Evolutionary conservation across 2,888 invertebrate species (phyloP), one percentile per base, ranked within the genome.

Genomic region (Melanchra persicariae): DNA sequence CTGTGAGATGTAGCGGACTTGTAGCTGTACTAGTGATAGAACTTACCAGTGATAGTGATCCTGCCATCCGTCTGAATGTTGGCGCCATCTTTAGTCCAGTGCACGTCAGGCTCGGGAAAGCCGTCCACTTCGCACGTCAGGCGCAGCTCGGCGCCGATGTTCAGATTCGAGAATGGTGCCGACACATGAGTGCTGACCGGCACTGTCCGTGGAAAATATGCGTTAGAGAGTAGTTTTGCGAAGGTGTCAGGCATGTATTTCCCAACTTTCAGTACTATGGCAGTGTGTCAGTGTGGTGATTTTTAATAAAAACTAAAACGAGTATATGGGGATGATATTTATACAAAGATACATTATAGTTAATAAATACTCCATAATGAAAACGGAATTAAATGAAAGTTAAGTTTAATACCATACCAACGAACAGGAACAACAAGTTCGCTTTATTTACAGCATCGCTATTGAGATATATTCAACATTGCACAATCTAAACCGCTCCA

Each of bases 11-110:
- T 4, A 62, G 22, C 5, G 10, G 22, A 34, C 3, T 24, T 57
- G 4, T 45, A 49, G 12, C 59, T 57, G 49, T 47, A 4, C 5
- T 5, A 17, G 15, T 15, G 47, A 9, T 22, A 34, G 9, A 7
- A 69, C 77, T 83, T 93, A 98, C 98, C 97, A 83, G 97, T 97
- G 84, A 98, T 97, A 86, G 96, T 96, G 70, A 97, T 93, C 77
- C 97, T 96, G 65, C 97, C 96, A 67, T 95, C 96, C 40, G 96
- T 85, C 45, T 91, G 83, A 19, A 98, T 88, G 3, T 93, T 95
- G 43, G 92, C 91, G 58, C 97, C 97, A 89, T 99, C 97, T 92
- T 98, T 98, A 91, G 97, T 98, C 99, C 99, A 99, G 73, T 96
- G 94, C 5, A 98, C 97, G 79, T 96, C 95, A 5, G 98, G 98